These are phyloP conservation scores for Coracias cyanogaster DNA, from an alignment of 2,797 vertebrate species.

Conservation along the genomic window DNA sequence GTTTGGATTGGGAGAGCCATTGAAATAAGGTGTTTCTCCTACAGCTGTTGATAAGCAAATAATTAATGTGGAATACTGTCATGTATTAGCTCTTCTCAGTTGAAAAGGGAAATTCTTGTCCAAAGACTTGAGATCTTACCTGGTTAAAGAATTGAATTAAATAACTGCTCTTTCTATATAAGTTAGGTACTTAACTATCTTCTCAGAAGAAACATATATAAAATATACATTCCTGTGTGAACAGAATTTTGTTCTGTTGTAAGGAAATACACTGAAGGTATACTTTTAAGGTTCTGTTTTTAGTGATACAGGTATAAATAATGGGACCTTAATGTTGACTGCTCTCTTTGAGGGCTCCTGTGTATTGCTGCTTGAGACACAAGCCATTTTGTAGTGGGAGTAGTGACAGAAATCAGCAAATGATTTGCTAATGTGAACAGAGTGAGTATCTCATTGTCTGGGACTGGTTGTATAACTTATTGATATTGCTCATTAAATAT, in stretches of 20 bases:
- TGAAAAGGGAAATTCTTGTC: background rate
- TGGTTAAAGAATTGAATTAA: background rate
- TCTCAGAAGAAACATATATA: background rate
- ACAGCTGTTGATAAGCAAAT: background rate
- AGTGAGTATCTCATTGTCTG: background rate
- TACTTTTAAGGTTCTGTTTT: background rate
- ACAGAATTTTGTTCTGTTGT: background rate
- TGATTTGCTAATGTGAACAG: background rate
- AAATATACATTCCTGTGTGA: fast-evolving
- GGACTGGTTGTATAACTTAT: background rate
- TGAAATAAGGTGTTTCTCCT: background rate
- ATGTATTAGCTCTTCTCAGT: background rate
- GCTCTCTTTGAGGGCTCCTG: background rate
- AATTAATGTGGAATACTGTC: background rate
- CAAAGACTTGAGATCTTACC: background rate
- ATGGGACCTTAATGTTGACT: background rate
- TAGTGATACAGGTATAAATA: background rate
- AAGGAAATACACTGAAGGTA: background rate
- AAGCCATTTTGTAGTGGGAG: background rate
- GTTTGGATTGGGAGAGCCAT: background rate
- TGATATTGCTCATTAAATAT: background rate
- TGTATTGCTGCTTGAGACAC: background rate
- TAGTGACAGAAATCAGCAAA: background rate
- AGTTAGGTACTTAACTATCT: background rate
- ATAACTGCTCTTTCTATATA: background rate